Evolutionary conservation across 2,113 vertebrate genomes (phyloP).

Genomic region (Paramisgurnus dabryanus): DNA sequence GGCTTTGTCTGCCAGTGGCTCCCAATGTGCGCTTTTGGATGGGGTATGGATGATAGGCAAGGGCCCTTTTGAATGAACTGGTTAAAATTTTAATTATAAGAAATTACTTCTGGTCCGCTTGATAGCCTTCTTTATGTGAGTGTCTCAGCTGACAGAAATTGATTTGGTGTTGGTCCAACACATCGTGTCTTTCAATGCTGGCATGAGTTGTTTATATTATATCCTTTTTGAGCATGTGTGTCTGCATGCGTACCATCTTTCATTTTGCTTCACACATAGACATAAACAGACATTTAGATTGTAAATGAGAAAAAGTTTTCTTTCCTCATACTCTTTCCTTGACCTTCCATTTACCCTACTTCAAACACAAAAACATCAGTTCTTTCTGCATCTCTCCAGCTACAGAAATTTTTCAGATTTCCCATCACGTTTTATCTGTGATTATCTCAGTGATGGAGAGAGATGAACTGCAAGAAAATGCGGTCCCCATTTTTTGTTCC

Average conservation of each 20-base stretch:
- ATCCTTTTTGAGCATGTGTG: conserved; percentile 12
- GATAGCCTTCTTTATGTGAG: conserved; percentile 57
- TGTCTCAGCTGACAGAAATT: conserved; percentile 49
- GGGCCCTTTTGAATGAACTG: conserved; percentile 60
- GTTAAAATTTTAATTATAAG: conserved; percentile 65
- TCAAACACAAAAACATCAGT: conserved; percentile 46
- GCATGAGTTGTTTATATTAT: neutral
- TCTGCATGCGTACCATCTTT: neutral
- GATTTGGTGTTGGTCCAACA: conserved; percentile 53
- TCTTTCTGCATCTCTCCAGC: conserved; percentile 53
- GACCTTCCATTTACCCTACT: conserved; percentile 46
- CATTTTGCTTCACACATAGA: no score
- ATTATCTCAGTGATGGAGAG: conserved; percentile 57
- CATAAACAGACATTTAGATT: no score
- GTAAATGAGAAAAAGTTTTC: no score
- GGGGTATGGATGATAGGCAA: conserved; percentile 26
- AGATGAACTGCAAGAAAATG: conserved; percentile 42
- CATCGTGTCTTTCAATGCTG: conserved; percentile 33
- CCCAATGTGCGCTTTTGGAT: conserved; percentile 28
- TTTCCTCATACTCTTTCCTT: neutral
- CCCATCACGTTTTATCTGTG: conserved; percentile 49
- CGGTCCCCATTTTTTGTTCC: no score
- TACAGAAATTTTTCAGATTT: conserved; percentile 43
- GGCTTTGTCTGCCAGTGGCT: conserved; percentile 7
- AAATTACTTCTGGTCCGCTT: conserved; percentile 65